Conservation (phyloP, 1,140 invertebrate genomes). For the Pseudomyrmex dendroicus region DNA sequence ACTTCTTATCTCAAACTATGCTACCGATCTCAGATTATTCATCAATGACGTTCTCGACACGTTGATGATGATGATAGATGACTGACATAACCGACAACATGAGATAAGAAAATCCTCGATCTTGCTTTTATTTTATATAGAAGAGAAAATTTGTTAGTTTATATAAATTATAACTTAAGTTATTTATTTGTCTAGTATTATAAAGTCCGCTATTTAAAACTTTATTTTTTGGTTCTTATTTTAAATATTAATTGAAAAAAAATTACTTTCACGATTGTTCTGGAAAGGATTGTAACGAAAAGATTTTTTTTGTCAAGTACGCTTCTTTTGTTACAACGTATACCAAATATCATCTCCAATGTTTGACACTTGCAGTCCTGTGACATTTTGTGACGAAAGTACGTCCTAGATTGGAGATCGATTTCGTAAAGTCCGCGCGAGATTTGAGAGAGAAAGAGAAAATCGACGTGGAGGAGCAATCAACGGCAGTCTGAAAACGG, state of each 20-base stretch:
- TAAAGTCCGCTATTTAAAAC: background rate
- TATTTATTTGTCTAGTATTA: background rate
- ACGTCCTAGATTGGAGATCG: constrained; percentile 26
- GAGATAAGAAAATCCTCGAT: constrained; percentile 41
- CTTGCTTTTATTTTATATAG: background rate
- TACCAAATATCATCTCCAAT: constrained; percentile 12
- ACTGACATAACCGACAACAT: background rate
- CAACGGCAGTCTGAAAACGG: constrained; percentile 69
- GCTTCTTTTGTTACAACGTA: constrained; percentile 11
- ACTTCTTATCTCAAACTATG: background rate
- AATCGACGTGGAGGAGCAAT: constrained; percentile 47
- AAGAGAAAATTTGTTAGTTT: background rate
- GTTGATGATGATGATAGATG: constrained; percentile 12
- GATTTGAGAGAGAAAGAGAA: constrained; percentile 51
- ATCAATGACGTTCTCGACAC: background rate
- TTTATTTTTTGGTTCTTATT: background rate
- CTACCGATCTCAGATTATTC: background rate
- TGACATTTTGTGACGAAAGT: constrained; percentile 62
- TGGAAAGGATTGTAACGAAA: background rate
- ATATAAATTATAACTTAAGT: background rate
- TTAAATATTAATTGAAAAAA: background rate
- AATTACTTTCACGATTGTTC: background rate
- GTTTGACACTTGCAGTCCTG: constrained; percentile 30
- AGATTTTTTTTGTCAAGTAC: background rate
- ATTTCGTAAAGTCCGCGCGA: constrained; percentile 51